Base-by-base conservation (phyloP, 2,797 vertebrate genomes). In the Channa striata region DNA sequence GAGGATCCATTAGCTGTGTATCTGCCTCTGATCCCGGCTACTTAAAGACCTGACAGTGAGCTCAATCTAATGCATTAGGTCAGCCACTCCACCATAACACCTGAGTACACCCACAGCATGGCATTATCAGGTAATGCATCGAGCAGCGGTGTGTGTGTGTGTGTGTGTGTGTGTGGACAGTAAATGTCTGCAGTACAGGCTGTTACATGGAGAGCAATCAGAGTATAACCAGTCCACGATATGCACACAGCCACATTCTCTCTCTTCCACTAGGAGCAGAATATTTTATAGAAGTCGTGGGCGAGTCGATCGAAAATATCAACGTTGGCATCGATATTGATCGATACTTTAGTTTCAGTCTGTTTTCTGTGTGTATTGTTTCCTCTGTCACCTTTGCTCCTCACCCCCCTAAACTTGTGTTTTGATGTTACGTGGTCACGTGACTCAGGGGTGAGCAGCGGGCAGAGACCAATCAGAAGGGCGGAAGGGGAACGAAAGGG, bases 11-110 rank as follows among this genome's bases (percentile, higher is more conserved):
- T 93, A 93, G 90, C 91, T 86, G 87, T 87, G 87, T 88, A 85
- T 89, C 91, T 90, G 81, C 80, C 78, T 90, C 75, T 91, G 89
- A 91, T 90, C 87, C 87, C 65, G 80, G 87, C 86, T 90, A 91
- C 91, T 92, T 90, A 93, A 93, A 91, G 89, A 91, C 87, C 92
- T 84, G 87, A 89, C 91, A 87, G 86, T 84, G 83, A 90, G 84
- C 91, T 91, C 83, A 87, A 85, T 90, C 82, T 91, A 91, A 92
- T 92, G 88, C 87, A 91, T 92, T 88, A 90, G 91, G 91, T 91
- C 92, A 90, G 83, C 86, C 85, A 84, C 91, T 91, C 74, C 87
- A 91, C 79, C 70, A 77, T 87, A 82, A 86, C 88, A 90, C 80
- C 81, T 89, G 72, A 62, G 82, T 88, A 90, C 90, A 89, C 92